Percentiles rank a stretch among this genome's conserved stretches.
These are phyloP conservation scores for Pachydiplax longipennis DNA, from an alignment of 2,888 invertebrate species.

Conservation along the genomic window DNA sequence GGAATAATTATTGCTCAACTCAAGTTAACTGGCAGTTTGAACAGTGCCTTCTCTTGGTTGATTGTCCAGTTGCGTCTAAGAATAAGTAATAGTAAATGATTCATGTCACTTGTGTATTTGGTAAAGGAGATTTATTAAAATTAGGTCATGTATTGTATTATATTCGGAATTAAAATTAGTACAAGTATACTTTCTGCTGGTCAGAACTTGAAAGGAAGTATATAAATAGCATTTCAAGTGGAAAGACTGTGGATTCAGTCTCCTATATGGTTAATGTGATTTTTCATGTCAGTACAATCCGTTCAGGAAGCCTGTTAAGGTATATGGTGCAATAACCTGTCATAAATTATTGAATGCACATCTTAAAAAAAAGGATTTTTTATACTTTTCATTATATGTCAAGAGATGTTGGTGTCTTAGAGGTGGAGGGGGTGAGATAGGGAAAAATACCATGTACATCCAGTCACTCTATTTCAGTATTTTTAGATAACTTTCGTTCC, in stretches of 20 bases:
- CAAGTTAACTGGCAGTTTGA: constrained; percentile 44
- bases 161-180: constrained; percentile 27
- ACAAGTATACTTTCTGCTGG: constrained; percentile 45
- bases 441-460: constrained; percentile 38
- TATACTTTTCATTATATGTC: constrained; percentile 34
- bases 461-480: constrained; percentile 44
- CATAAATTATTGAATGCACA: constrained; percentile 42
- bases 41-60: constrained; percentile 39
- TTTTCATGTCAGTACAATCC: constrained; percentile 42
- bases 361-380: constrained; percentile 35
- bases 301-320: constrained; percentile 41
- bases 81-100: constrained; percentile 16
- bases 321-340: constrained; percentile 37
- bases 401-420: constrained; percentile 37
- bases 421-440: constrained; percentile 22
- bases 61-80: constrained; percentile 26
- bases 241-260: constrained; percentile 39
- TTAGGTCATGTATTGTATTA: constrained; percentile 23
- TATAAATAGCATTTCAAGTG: constrained; percentile 33
- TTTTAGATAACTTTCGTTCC: constrained; percentile 44
- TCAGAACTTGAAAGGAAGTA: constrained; percentile 44
- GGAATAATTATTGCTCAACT: constrained; percentile 27
- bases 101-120: constrained; percentile 31
- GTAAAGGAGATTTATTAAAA: constrained; percentile 30
- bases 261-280: constrained; percentile 38